Base-by-base conservation (phyloP, 2,113 vertebrate species). In the Alaudala cheleensis region DNA sequence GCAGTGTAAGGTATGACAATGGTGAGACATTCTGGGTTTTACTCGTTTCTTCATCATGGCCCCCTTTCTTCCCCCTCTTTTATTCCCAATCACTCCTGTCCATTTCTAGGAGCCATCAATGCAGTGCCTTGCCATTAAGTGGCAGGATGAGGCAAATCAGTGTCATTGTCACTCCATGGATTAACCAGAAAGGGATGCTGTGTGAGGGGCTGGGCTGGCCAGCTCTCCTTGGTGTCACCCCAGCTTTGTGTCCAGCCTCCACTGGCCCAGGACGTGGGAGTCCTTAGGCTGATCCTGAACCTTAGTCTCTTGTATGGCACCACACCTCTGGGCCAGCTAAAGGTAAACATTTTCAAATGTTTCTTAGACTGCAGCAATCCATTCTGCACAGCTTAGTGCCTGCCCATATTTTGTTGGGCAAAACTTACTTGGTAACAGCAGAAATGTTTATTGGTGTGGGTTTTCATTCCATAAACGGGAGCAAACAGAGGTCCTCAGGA, bases 101-200 rank as follows among this genome's bases (percentile, higher is more conserved):
- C 97, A 25, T 98, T 98, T 98, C 97, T 95, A 97, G 97, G 97
- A 97, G 87, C 97, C 97, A 72, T 92, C 96, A 94, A 57, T 96
- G 98, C 98, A 96, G 97, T 97, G 93, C 96, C 96, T 96, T 97
- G 96, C 97, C 95, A 74, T 96, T 97, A 95, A 95, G 28, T 97
- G 97, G 97, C 97, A 97, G 95, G 96, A 97, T 74, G 97, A 96
- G 97, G 95, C 97, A 97, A 88, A 74, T 96, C 96, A 97, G 93
- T 98, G 96, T 95, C 97, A 95, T 95, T 97, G 74, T 97, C 97
- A 98, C 95, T 95, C 96, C 97, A 97, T 97, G 97, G 97, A 97
- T 92, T 97, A 97, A 86, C 95, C 97, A 96, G 97, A 87, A 97
- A 97, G 98, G 97, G 97, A 95, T 94, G 97, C 97, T 95, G 97